These are phyloP conservation scores for Mesochorus sp. DNA, from an alignment of 2,888 invertebrate genomes.

Conservation along the genomic window DNA sequence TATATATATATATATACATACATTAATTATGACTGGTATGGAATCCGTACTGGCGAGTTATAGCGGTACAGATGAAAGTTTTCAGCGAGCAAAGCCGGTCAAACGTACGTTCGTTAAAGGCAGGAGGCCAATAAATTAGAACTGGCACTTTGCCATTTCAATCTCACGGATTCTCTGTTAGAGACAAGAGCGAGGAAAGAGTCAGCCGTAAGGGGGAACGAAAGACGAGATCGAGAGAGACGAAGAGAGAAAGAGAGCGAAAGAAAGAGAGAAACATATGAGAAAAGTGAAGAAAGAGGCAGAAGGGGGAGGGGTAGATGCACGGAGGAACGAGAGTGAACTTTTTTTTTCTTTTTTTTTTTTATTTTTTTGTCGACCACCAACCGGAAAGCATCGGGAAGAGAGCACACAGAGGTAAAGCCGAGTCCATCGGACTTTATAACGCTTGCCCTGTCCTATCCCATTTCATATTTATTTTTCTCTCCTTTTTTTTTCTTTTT, in stretches of 20 bases:
- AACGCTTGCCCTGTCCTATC: slow-evolving; percentile 28
- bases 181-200: slow-evolving; percentile 68
- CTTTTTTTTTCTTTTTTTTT: no score
- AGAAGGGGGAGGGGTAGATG: no score
- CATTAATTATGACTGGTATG: neutral
- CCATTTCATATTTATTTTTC: slow-evolving; percentile 16
- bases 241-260: neutral
- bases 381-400: slow-evolving; percentile 4
- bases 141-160: slow-evolving; percentile 80
- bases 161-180: slow-evolving; percentile 76
- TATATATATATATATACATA: slow-evolving; percentile 6
- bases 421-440: slow-evolving; percentile 43
- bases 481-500: neutral
- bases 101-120: slow-evolving; percentile 77
- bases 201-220: neutral
- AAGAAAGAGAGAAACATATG: neutral
- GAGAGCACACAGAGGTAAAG: slow-evolving; percentile 5
- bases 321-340: neutral
- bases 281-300: slow-evolving; percentile 30
- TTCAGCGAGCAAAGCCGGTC: slow-evolving; percentile 64
- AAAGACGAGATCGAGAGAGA: neutral
- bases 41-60: slow-evolving; percentile 1
- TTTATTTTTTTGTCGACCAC: slow-evolving; percentile 12
- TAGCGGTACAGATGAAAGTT: slow-evolving; percentile 44
- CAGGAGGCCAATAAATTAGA: slow-evolving; percentile 78